Evolutionary conservation across 2,888 invertebrate species (phyloP), one percentile per base, ranked within the genome.

Genomic region (Endotricha flammealis): DNA sequence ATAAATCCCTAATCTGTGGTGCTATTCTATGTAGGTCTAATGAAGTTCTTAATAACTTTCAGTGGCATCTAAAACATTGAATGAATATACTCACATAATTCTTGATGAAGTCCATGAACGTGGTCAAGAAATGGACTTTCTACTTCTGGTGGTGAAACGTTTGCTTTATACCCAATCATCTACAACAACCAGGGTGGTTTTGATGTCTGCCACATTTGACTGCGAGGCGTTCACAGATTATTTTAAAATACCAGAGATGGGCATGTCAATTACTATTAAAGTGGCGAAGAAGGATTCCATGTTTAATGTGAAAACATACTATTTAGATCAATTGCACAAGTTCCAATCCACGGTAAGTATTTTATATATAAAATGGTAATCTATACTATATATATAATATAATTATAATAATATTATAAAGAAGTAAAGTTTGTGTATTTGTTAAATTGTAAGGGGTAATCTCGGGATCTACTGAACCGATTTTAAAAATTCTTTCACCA

Each of bases 131-230:
- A 95, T 96, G 89, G 98, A 98, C 64, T 96, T 98, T 64, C 79
- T 95, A 1, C 71, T 98, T 12, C 85, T 98, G 7, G 81, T 98
- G 6, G 91, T 97, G 0, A 91, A 94, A 44, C 94, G 93, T 54
- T 87, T 97, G 29, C 76, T 96, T 14, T 80, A 90, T 41, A 90
- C 91, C n/a, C n/a, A n/a, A 0, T 74, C 75, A 1, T 80, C 83
- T 0, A 69, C 70, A 0, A 49, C 47, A 1, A 78, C 81, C 4
- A 83, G 78, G 60, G 72, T 81, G 4, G 61, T 98, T 32, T 83
- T 98, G 2, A 98, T 98, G 98, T 98, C 97, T 0, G 98, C 98
- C 0, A 98, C 98, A 1, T 92, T 97, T 53, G 91, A 96, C 59
- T 89, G 92, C 0, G 74, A 88, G 2, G 87, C 88, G 43, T 95